Conservation (phyloP, 2,888 invertebrate genomes). For the Margaritifera margaritifera region DNA sequence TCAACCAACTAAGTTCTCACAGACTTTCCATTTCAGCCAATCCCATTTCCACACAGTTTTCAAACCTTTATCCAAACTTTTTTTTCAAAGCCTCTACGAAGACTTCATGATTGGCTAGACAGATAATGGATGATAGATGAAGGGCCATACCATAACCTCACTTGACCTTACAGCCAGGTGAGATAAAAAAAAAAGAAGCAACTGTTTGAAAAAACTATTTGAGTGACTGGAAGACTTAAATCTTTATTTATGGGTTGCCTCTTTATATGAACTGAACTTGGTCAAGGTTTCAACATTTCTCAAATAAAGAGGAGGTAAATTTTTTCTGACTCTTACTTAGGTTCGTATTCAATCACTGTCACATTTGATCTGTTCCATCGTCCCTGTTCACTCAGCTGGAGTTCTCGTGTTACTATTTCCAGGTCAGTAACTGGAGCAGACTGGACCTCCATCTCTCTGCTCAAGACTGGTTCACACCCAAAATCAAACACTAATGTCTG, state of each 20-base stretch:
- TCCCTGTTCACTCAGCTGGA: slow-evolving; percentile 66
- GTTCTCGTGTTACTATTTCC: slow-evolving; percentile 64
- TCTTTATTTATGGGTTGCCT: too few relatives aligned
- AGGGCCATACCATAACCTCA: not conserved
- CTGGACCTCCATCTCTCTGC: slow-evolving; percentile 80
- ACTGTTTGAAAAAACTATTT: not conserved
- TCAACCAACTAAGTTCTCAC: too few relatives aligned
- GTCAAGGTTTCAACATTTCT: too few relatives aligned
- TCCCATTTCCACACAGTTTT: too few relatives aligned
- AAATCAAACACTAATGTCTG: slow-evolving; percentile 86
- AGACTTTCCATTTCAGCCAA: too few relatives aligned
- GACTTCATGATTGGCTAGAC: too few relatives aligned
- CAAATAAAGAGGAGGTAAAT: too few relatives aligned
- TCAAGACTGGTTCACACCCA: slow-evolving; percentile 76
- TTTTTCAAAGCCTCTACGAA: too few relatives aligned
- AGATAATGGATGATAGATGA: too few relatives aligned
- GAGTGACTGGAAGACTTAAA: not conserved
- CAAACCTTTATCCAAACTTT: too few relatives aligned
- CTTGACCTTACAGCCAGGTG: not conserved
- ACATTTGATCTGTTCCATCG: slow-evolving; percentile 79
- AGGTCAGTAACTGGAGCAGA: slow-evolving; percentile 81
- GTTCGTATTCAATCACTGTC: slow-evolving; percentile 74
- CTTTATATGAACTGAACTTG: too few relatives aligned
- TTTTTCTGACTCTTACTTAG: slow-evolving; percentile 47
- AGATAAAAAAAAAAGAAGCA: not conserved